These are phyloP conservation scores for Hyphantria cunea DNA, from an alignment of 1,140 invertebrate genomes.

Conservation along the genomic window DNA sequence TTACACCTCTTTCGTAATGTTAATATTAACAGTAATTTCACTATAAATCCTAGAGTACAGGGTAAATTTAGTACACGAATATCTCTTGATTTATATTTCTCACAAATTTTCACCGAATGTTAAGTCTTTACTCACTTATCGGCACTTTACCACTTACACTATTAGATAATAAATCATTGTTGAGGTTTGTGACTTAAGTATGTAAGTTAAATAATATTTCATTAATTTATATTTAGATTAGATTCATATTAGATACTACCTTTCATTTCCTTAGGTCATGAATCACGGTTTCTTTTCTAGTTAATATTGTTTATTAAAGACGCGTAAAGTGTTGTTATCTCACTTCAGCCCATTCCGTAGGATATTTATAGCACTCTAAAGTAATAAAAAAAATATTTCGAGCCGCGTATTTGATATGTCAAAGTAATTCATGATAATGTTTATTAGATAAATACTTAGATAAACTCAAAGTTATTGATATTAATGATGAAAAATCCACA, in stretches of 20 bases:
- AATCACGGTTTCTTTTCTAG: slow-evolving; percentile 50
- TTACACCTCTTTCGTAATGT: slow-evolving; percentile 41
- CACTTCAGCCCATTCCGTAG: slow-evolving; percentile 72
- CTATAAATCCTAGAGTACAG: slow-evolving; percentile 80
- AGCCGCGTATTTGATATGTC: slow-evolving; percentile 81
- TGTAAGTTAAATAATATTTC: slow-evolving; percentile 56
- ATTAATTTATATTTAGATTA: slow-evolving; percentile 66
- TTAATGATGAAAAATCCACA: slow-evolving; percentile 67
- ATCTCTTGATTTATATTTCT: slow-evolving; percentile 72
- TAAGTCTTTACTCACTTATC: slow-evolving; percentile 72
- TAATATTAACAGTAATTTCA: slow-evolving; percentile 64
- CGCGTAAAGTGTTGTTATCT: slow-evolving; percentile 39
- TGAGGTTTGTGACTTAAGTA: slow-evolving; percentile 69
- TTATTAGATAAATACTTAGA: slow-evolving; percentile 78
- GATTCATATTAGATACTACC: slow-evolving; percentile 49
- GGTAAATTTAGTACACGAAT: slow-evolving; percentile 76
- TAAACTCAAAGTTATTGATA: slow-evolving; percentile 73
- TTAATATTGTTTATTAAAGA: slow-evolving; percentile 24
- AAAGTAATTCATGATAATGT: slow-evolving; percentile 78
- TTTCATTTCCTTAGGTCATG: slow-evolving; percentile 43
- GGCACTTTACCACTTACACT: slow-evolving; percentile 71
- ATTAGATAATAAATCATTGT: slow-evolving; percentile 72
- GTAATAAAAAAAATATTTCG: slow-evolving; percentile 77
- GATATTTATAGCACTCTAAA: slow-evolving; percentile 71
- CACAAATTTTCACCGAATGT: slow-evolving; percentile 72